Conservation (phyloP, 2,888 invertebrate genomes). For the Lagria hirta region DNA sequence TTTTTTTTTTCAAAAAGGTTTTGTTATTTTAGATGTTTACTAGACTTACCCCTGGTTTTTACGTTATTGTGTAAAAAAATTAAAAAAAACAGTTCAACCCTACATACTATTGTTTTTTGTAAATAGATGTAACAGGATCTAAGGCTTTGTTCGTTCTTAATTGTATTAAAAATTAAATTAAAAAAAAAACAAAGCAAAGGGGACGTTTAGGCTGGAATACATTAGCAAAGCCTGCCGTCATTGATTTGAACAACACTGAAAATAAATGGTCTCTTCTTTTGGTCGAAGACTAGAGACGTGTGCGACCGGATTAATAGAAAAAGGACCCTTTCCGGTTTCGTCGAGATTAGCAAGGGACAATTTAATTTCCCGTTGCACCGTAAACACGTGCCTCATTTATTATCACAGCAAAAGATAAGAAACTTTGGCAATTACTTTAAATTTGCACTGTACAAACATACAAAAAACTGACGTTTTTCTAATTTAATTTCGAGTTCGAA, state of each 20-base stretch:
- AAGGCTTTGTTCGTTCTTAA: conserved; percentile 24
- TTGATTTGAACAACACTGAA: conserved; percentile 6
- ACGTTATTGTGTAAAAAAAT: no score
- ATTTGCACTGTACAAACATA: no score
- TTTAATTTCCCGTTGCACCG: conserved; percentile 10
- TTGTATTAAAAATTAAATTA: conserved; percentile 29
- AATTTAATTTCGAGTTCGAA: no score
- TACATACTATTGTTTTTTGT: no score
- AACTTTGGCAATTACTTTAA: no score
- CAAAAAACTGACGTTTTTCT: no score
- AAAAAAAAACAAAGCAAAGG: no score
- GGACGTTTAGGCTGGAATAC: conserved; percentile 10
- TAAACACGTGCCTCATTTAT: conserved; percentile 5
- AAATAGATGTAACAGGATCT: conserved; percentile 23
- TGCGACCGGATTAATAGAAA: conserved; percentile 20
- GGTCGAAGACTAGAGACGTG: conserved; percentile 17
- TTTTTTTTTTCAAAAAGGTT: no score
- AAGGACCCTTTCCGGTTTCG: conserved; percentile 18
- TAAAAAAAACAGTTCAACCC: no score
- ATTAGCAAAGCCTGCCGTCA: conserved; percentile 8
- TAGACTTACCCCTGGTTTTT: no score
- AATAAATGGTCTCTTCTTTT: conserved; percentile 8
- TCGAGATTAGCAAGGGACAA: conserved; percentile 12
- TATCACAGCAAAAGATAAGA: no score
- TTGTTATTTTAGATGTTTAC: no score